Base-by-base conservation (phyloP, 1,140 invertebrate genomes). In the Lepidurus arcticus region DNA sequence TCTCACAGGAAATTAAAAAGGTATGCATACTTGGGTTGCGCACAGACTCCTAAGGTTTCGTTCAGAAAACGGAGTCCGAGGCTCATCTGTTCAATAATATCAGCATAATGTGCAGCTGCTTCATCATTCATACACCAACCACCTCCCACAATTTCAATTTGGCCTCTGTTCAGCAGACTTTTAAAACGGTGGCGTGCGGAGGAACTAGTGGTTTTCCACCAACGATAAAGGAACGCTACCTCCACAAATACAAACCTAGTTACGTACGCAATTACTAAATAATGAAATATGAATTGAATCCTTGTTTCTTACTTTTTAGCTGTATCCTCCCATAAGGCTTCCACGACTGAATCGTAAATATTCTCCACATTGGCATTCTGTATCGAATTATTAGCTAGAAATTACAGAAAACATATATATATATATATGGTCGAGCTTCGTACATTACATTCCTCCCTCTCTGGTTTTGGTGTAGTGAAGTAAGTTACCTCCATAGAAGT, bases 1-100 rank as follows among this genome's bases (percentile, higher is more conserved):
- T 34, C 3, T 34, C 21, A 16, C 6, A 65, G 21, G 53, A 9
- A 16, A 65, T 47, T 47, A 47, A 47, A 47, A 47, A 47, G 16
- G 45, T 47, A 65, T 65, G 8, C 5, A 21, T 65, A 65, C 53
- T 65, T 88, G 0, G 91, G 91, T 75, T 87, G 84, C 0, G 88
- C 91, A 82, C 87, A 88, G 42, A 88, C 86, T 0, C 91, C 91
- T 82, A 93, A 88, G 9, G 89, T 90, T 76, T 91, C 88, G 78
- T 89, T 86, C 0, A 92, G 84, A 75, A 85, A 85, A 74, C 84
- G 81, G 78, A 87, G 83, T 11, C 87, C 87, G 1, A 85, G 81
- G 3, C 86, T 84, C 81, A 87, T 88, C 80, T 89, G 88, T 81
- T 89, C 88, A 79, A 89, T 88, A 78, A 89, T 87, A 76, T 87